Conservation (phyloP, 37 sponge, comb jelly and placozoan species). For the Mnemiopsis leidyi region DNA sequence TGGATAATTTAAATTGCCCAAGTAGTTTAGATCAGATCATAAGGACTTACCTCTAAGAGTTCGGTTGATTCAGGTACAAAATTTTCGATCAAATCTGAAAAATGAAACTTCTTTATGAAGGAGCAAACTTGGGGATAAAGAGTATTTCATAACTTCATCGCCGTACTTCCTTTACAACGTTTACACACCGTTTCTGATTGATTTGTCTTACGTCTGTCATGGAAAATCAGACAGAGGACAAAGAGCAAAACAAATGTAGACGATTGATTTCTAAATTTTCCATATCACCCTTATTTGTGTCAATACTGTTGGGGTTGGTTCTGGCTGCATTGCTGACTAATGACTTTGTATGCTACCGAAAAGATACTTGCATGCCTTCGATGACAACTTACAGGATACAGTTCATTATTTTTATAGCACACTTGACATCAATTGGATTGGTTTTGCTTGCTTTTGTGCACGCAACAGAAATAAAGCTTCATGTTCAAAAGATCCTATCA, state of each 20-base stretch:
- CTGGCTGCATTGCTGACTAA: not conserved
- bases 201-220: not conserved
- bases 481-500: slow-evolving; percentile 17
- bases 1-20: too few relatives aligned
- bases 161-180: too few relatives aligned
- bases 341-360: slow-evolving; percentile 31
- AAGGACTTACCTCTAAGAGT: slow-evolving; percentile 24
- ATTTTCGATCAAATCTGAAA: slow-evolving; percentile 74
- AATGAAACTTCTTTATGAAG: not conserved
- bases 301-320: not conserved
- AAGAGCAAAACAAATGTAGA: slow-evolving; percentile 6
- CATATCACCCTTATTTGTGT: slow-evolving; percentile 43
- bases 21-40: too few relatives aligned
- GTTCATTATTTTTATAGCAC: slow-evolving; percentile 23
- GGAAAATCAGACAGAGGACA: not conserved
- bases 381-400: slow-evolving; percentile 33
- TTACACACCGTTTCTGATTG: too few relatives aligned
- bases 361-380: slow-evolving; percentile 21
- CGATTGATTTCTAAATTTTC: not conserved
- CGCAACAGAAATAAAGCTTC: not conserved
- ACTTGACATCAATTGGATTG: slow-evolving; percentile 24
- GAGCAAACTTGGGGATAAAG: not conserved
- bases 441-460: slow-evolving; percentile 23
- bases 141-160: too few relatives aligned
- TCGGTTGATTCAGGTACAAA: slow-evolving; percentile 78